phyloP scores from a whole-genome alignment of 1,140 invertebrate species.

The Rhyacophila brunnea region DNA sequence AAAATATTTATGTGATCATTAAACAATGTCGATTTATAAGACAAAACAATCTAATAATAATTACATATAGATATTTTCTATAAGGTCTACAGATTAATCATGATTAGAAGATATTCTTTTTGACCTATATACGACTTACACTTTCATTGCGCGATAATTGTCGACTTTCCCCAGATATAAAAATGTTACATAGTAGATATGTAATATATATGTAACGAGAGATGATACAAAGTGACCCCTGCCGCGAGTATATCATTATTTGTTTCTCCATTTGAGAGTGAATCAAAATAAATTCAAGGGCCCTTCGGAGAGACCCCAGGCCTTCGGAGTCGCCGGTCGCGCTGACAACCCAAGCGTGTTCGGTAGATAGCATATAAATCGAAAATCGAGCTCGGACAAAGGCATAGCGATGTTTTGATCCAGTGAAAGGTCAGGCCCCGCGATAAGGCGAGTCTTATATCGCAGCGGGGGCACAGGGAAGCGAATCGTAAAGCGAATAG shows the following conservation, averaged over 20 bases:
- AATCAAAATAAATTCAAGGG: constrained; percentile 25
- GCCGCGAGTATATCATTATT: not conserved
- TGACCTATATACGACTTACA: too few relatives aligned
- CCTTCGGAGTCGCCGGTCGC: not conserved
- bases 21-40: too few relatives aligned
- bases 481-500: constrained; percentile 6
- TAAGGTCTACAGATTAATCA: too few relatives aligned
- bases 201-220: too few relatives aligned
- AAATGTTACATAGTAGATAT: too few relatives aligned
- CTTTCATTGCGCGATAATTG: too few relatives aligned
- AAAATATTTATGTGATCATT: too few relatives aligned
- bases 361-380: constrained; percentile 33
- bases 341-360: constrained; percentile 13
- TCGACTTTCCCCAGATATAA: too few relatives aligned
- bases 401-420: constrained; percentile 24
- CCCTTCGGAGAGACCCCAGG: not conserved
- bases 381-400: constrained; percentile 33
- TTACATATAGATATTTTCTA: too few relatives aligned
- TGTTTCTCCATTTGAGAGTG: constrained; percentile 18
- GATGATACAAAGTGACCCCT: too few relatives aligned
- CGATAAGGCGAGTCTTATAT: constrained; percentile 7
- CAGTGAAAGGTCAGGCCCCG: constrained; percentile 7
- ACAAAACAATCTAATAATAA: too few relatives aligned
- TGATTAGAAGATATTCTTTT: too few relatives aligned
- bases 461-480: not conserved